Percentiles rank a stretch among this genome's conserved stretches.
These are phyloP conservation scores for Cherax destructor DNA, from an alignment of 1,140 invertebrate genomes.

Conservation along the genomic window DNA sequence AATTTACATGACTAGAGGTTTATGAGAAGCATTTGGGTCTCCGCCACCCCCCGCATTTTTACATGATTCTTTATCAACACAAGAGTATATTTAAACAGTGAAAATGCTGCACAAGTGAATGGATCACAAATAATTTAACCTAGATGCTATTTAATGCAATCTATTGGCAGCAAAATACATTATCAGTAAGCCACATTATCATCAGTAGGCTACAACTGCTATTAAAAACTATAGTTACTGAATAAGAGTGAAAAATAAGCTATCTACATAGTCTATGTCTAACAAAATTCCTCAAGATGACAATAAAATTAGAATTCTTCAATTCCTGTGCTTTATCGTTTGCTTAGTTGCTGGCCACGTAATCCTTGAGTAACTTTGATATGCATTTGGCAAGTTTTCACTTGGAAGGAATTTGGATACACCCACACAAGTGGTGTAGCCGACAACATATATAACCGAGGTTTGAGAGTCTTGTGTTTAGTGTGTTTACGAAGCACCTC, in stretches of 20 bases:
- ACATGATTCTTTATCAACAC: neutral
- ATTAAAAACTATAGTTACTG: no score
- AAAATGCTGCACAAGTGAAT: neutral
- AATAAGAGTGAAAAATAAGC: no score
- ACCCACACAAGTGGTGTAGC: neutral
- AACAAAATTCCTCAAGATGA: neutral
- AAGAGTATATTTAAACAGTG: neutral
- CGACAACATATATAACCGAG: neutral
- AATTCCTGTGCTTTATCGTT: neutral
- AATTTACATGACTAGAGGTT: neutral
- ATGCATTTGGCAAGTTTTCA: constrained; percentile 7
- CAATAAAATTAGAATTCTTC: neutral
- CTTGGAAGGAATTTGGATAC: neutral
- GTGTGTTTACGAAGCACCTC: neutral
- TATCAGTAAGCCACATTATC: neutral
- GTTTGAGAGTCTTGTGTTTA: neutral
- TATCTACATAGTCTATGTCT: no score
- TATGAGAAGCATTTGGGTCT: neutral
- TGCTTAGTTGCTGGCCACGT: constrained; percentile 3
- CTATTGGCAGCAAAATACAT: no score
- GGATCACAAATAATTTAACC: no score
- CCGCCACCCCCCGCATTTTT: neutral
- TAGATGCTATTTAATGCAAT: no score
- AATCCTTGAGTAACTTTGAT: constrained; percentile 6
- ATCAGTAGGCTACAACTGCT: neutral